Evolutionary conservation across 2,113 vertebrate genomes (phyloP).

Genomic region (Pelecanus crispus): DNA sequence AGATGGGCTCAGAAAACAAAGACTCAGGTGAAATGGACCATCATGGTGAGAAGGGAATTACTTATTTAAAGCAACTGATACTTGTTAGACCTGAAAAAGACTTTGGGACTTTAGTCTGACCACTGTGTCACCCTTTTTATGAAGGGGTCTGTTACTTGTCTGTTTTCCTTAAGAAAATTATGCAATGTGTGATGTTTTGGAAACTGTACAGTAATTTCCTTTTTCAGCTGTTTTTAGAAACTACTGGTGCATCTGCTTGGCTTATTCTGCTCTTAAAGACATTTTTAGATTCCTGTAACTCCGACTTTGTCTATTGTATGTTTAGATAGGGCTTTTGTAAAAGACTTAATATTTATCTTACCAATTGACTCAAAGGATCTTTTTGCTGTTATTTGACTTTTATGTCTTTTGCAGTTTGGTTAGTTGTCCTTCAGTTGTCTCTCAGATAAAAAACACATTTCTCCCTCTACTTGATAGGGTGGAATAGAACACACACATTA

Average conservation of each 20-base stretch:
- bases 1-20: not conserved
- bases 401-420: not conserved
- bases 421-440: not conserved
- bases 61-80: not conserved
- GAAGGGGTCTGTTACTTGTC: not conserved
- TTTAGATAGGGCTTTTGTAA: not conserved
- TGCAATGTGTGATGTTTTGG: not conserved
- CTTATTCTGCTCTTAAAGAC: not conserved
- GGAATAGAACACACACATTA: not conserved
- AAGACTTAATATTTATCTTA: not conserved
- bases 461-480: not conserved
- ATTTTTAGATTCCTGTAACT: not conserved
- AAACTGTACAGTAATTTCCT: not conserved
- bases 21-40: not conserved
- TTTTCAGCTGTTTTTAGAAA: slow-evolving; percentile 2
- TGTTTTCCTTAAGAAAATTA: not conserved
- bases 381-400: not conserved
- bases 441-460: not conserved
- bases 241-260: not conserved
- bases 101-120: not conserved
- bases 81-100: not conserved
- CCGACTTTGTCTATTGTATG: not conserved
- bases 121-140: not conserved
- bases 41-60: not conserved
- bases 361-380: not conserved